Conservation (phyloP, 2,797 vertebrate species). For the Aselliscus stoliczkanus region DNA sequence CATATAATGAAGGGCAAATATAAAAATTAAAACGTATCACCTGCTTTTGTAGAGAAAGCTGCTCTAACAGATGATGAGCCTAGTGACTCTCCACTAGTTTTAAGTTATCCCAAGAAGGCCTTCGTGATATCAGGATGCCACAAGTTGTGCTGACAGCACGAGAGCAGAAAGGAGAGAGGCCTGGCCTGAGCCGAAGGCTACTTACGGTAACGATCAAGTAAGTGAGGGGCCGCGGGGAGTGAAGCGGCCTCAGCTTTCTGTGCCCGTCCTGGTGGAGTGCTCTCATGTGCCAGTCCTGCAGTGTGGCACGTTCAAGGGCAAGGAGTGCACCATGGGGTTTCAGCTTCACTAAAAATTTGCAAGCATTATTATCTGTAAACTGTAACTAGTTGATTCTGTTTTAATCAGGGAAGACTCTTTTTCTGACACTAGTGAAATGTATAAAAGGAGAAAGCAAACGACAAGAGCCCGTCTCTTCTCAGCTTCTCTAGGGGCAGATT, state of each 20-base stretch:
- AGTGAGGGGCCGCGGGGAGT: too few species aligned
- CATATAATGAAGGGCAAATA: neutral
- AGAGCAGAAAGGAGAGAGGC: neutral
- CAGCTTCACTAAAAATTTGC: neutral
- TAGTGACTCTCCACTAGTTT: neutral
- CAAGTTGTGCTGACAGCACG: neutral
- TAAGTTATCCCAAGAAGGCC: neutral
- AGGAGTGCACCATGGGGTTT: neutral
- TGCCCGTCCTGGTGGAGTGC: neutral
- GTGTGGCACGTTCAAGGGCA: neutral
- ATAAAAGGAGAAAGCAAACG: neutral
- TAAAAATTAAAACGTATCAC: neutral
- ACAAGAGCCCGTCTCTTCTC: neutral
- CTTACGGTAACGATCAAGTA: too few species aligned
- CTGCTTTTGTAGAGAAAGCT: neutral
- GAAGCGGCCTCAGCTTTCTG: neutral
- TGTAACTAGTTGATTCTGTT: neutral
- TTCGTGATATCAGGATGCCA: too few species aligned
- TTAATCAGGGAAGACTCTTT: neutral
- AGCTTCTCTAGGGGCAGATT: neutral
- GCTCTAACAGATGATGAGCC: neutral
- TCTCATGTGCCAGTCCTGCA: neutral
- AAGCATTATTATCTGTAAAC: neutral
- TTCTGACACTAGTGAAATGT: neutral
- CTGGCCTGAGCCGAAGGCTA: neutral